phyloP scores from a whole-genome alignment of 2,797 vertebrate species.

The Borostomias antarcticus region DNA sequence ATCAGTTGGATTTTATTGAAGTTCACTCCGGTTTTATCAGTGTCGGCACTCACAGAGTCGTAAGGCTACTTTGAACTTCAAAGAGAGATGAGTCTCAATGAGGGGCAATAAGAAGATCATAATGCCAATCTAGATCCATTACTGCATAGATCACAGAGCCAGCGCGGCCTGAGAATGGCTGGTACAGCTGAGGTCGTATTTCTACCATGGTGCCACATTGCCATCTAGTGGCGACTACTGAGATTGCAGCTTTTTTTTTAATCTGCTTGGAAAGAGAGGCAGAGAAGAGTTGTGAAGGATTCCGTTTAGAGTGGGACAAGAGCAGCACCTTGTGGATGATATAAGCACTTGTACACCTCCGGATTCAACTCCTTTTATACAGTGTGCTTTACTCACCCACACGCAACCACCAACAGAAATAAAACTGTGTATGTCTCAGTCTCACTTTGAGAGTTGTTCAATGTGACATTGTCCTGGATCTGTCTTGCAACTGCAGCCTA shows the following conservation, averaged over 20 bases:
- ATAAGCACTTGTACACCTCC: no score
- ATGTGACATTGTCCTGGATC: no score
- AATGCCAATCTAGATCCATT: conserved; percentile 68
- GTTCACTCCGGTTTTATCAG: conserved; percentile 69
- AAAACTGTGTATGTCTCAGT: no score
- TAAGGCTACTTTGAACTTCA: conserved; percentile 76
- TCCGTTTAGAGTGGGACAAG: no score
- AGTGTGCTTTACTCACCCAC: no score
- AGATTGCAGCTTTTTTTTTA: not conserved
- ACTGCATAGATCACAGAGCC: conserved; percentile 58
- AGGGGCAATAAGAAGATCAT: conserved; percentile 75
- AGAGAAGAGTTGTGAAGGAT: no score
- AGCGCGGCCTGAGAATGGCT: conserved; percentile 8
- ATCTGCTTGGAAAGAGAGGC: not conserved
- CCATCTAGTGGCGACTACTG: conserved; percentile 63
- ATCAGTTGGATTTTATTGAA: conserved; percentile 74
- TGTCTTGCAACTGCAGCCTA: no score
- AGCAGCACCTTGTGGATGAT: no score
- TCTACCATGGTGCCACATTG: conserved; percentile 59
- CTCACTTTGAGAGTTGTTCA: no score
- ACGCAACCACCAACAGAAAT: no score
- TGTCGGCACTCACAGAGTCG: conserved; percentile 62
- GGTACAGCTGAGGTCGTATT: not conserved
- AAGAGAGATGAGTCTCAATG: conserved; percentile 74
- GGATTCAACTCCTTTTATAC: no score